Conservation (phyloP, 2,113 vertebrate species). For the Patagioenas fasciata region DNA sequence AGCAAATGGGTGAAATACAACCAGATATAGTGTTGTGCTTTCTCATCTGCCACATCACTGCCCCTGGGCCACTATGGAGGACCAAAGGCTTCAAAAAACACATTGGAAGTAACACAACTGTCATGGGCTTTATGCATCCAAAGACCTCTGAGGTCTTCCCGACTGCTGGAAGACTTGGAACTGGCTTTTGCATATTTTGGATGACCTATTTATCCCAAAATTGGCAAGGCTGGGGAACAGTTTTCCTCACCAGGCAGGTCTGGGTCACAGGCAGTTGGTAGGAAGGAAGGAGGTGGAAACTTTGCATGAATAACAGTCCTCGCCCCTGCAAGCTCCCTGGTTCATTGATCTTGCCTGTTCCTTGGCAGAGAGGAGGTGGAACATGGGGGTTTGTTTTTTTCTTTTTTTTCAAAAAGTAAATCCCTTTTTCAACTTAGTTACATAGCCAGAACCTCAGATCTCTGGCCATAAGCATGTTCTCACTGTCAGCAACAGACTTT, state of each 20-base stretch:
- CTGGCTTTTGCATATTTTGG: conserved; percentile 46
- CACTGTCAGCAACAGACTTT: conserved; percentile 17
- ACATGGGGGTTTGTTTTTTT: background rate
- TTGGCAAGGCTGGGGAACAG: background rate
- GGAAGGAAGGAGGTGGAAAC: conserved; percentile 54
- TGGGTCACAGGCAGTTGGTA: conserved; percentile 39
- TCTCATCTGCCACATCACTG: background rate
- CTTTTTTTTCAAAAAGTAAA: background rate
- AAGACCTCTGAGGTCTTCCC: background rate
- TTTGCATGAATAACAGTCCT: background rate
- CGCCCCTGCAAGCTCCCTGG: background rate
- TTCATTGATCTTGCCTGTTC: background rate
- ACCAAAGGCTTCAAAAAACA: background rate
- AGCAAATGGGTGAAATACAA: background rate
- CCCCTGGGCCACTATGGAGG: background rate
- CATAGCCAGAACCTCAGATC: conserved; percentile 26
- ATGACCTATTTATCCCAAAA: conserved; percentile 55
- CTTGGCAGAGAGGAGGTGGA: background rate
- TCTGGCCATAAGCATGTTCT: conserved; percentile 9
- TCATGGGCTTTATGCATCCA: background rate
- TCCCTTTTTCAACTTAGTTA: background rate
- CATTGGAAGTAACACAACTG: background rate
- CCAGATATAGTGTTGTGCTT: background rate
- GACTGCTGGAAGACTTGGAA: conserved; percentile 31
- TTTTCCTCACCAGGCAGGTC: conserved; percentile 43